Base-by-base conservation (phyloP, 1,140 invertebrate species). In the Tetragonula clypearis region DNA sequence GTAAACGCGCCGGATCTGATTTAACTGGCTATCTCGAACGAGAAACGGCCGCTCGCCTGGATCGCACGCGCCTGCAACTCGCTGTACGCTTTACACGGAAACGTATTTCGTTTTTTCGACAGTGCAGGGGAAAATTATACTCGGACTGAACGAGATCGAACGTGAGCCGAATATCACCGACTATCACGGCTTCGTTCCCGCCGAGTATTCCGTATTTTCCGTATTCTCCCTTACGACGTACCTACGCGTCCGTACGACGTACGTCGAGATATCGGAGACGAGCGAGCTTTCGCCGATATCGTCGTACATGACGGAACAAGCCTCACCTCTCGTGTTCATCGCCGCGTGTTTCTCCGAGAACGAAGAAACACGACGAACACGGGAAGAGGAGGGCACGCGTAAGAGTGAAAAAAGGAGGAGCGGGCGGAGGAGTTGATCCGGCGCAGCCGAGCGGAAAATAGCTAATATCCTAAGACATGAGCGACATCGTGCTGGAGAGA, bases 381-480 rank as follows among this genome's bases (percentile, higher is more conserved):
- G 2, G n/a, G 11, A 30, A 17, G 60, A 5, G 17, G 19, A 30
- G 49, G 26, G 0, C 8, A 9, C 41, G 9, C 41, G 41, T 49
- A 19, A 1, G 49, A 41, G 53, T n/a, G 73, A 49, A 82, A 90
- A 85, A 82, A 82, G 26, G 21, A 82, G n/a, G 81, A 86, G 60
- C n/a, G 23, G 75, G 35, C 62, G 83, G 41, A 49, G 8, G 41
- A 49, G 78, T 90, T 90, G 79, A 92, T 92, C 76, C 85, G 56
- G 68, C 30, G 85, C 91, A 90, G 82, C 84, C 85, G 69, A 78
- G 85, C 79, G 87, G 91, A 91, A 92, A 92, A 92, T 92, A 90
- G 91, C 88, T 91, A 92, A 91, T 91, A 90, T 91, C 88, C 92
- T 86, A 91, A 91, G 86, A 90, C 86, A 87, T 87, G 62, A 88